Evolutionary conservation across 2,888 invertebrate genomes (phyloP), one percentile per base, ranked within the genome.

Genomic region (Adelognathus sp.): DNA sequence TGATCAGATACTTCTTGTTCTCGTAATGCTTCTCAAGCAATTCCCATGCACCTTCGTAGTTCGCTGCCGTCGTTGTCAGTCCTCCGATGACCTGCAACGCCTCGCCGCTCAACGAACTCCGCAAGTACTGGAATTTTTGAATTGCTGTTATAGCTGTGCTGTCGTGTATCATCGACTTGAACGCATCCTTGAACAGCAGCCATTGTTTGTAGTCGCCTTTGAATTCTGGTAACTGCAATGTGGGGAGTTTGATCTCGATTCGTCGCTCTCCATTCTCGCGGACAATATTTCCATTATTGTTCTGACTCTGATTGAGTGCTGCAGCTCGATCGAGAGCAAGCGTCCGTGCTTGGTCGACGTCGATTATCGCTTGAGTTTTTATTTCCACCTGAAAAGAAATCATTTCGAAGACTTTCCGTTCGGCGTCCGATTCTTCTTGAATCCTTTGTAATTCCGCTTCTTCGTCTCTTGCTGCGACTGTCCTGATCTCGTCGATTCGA

Each of bases 101-200:
- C 31, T 80, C 60, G 24, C 71, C 80, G 11, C 27, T 31, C 5
- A 77, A 46, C 60, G 70, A 50, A 9, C 66, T 71, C 7, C 41
- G 58, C 27, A 80, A 54, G 7, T 77, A 80, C n/a, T 77, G 80
- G 11, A 61, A 71, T 44, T 80, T 74, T 14, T 71, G 70, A 41
- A 80, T 76, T 6, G 69, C 1, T 29, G 73, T 69, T 9, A 80
- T 29, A 18, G 9, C 61, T 11, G 39, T 16, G 24, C 44, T 60
- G 0, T 70, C 41, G 36, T 77, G 70, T 5, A 74, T 80, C 63
- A 71, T 71, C 0, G 67, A 33, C 33, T 74, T 67, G 33, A 74
- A 77, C 2, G 74, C 66, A 11, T 77, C 50, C 52, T 80, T 74
- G 14, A 80, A 80, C 4, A 74, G n/a, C 11, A 77, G 52, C 80